Evolutionary conservation across 2,888 invertebrate genomes (phyloP), one percentile per base, ranked within the genome.

Genomic region (Cylloceria caligata): DNA sequence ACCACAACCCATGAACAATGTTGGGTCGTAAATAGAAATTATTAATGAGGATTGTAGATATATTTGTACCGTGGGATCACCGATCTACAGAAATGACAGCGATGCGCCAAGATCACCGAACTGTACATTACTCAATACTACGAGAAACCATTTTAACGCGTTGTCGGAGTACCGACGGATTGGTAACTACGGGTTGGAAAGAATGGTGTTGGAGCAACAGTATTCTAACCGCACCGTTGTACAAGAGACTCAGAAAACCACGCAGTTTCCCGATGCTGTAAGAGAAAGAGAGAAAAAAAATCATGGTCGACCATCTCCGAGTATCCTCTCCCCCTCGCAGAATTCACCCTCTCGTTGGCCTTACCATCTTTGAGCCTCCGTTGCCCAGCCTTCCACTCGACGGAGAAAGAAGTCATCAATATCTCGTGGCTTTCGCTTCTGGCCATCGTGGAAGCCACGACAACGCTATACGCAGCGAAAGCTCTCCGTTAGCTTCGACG

Each of bases 381-480:
- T 67, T 57, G 73, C 76, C 81, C 78, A 75, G 77, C 84, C 83
- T 78, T 81, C 81, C 81, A 80, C 83, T 83, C 83, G 80, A 82
- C 83, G 81, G 74, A 87, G 87, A 89, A 90, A 89, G 88, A 90
- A 91, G 90, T 91, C 92, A 91, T 91, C 91, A 89, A 92, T 92
- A 92, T 91, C 90, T 88, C 91, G 89, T 88, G 89, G 88, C 88
- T 90, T 90, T 90, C 88, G 89, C 90, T 89, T 89, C 88, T 89
- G 87, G 88, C 88, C 89, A 88, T 88, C 88, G 85, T 84, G 78
- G 60, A 79, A 77, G 52, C 75, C 72, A 72, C 75, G 76, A 80
- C 79, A 69, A 76, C 75, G 86, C 84, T 85, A 30, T 21, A 62
- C 47, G 19, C 49, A 57, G 64, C 39, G 76, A 74, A 74, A 52